A percentile compares a stretch with the other conserved stretches of the same genome.
These are phyloP conservation scores for Myanophis thanlyinensis DNA, from an alignment of 2,113 vertebrate genomes.

Conservation along the genomic window DNA sequence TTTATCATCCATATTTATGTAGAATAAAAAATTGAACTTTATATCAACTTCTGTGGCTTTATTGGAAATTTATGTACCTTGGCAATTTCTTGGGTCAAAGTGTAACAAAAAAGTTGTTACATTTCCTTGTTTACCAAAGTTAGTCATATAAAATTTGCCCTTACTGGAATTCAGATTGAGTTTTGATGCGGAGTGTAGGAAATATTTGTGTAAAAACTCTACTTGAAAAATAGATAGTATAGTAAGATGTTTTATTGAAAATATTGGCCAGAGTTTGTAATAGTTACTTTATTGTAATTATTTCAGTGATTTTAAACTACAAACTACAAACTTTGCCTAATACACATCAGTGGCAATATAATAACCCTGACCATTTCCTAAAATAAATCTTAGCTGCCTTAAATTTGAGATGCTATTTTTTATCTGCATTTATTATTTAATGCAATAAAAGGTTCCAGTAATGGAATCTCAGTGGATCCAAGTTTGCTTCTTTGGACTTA, in stretches of 20 bases:
- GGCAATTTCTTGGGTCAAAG: background rate
- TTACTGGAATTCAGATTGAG: background rate
- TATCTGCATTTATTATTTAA: background rate
- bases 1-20: background rate
- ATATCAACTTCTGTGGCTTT: background rate
- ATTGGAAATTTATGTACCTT: background rate
- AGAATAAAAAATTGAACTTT: background rate
- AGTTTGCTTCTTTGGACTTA: background rate
- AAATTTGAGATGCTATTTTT: background rate
- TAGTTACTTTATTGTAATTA: background rate
- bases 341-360: background rate
- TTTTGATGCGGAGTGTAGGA: background rate
- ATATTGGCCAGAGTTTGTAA: background rate
- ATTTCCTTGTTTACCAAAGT: background rate
- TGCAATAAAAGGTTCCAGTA: background rate
- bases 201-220: background rate
- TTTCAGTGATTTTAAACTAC: background rate
- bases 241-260: background rate
- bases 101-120: background rate
- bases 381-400: background rate
- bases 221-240: background rate
- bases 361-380: background rate
- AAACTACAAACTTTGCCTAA: background rate
- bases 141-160: background rate
- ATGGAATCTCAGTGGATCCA: background rate